Base-by-base conservation (phyloP, 2,113 vertebrate genomes). In the Salvelinus sp. region DNA sequence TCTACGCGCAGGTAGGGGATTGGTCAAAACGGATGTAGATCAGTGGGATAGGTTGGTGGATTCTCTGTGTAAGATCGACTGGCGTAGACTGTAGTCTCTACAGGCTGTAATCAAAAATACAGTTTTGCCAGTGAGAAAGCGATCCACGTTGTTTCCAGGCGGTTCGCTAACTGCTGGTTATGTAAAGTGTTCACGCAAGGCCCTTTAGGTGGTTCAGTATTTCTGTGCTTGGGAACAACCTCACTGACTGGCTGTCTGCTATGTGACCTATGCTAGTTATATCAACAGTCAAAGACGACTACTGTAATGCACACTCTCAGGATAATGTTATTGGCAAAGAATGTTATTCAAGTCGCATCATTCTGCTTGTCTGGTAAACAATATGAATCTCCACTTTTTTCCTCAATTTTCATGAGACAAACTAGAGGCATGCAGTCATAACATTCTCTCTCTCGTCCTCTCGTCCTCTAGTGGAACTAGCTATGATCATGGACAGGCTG, bases 401-500 rank as follows among this genome's bases (percentile, higher is more conserved):
- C 48, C 48, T 1, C 25, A 25, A 25, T 6, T 23, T 47, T 70
- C 1, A 12, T 4, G 38, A 18, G 50, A 54, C 14, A 54, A 54
- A 54, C 3, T 54, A 16, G 33, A 10, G 38, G 38, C 38, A 44
- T 44, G 38, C 16, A 3, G 50, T 54, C 50, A 54, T 18, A 54
- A 54, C 50, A 4, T 54, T 66, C 3, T 48, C 6, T 68, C 16
- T 28, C 13, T 20, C 16, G 2, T 6, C 1, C 25, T 20, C 14
- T 50, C 20, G 60, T 10, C 65, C 83, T 84, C 77, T 91, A 99
- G 98, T 99, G 92, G 97, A 99, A 88, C 86, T 99, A 92, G 97
- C 98, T 47, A 98, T 99, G 97, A 99, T 99, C 88, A 99, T 99
- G 97, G 97, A 99, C 91, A 94, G 97, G 86, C 94, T 99, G 80